phyloP scores from a whole-genome alignment of 2,113 vertebrate genomes.

The Rhagologus leucostigma region DNA sequence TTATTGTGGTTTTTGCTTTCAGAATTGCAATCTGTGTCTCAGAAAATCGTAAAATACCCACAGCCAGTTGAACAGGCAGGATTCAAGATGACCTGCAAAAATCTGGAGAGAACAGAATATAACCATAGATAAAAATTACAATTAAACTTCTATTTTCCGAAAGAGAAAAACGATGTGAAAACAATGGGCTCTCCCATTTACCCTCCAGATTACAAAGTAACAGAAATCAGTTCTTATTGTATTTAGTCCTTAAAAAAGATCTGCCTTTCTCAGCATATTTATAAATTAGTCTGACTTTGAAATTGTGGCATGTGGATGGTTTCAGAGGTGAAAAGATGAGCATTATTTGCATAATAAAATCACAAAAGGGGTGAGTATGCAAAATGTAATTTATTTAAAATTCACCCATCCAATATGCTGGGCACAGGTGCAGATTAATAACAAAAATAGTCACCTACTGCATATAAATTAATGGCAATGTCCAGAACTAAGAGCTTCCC shows the following conservation, averaged over 20 bases:
- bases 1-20: not conserved
- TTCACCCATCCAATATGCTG: constrained; percentile 35
- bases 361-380: constrained; percentile 55
- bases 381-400: constrained; percentile 68
- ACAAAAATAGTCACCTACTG: constrained; percentile 14
- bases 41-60: not conserved
- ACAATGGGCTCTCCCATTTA: not conserved
- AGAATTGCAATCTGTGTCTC: not conserved
- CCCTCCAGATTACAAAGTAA: not conserved
- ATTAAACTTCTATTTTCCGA: not conserved
- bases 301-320: constrained; percentile 5
- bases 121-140: not conserved
- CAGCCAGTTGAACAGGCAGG: not conserved
- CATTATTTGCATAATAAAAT: constrained; percentile 68
- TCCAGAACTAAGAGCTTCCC: not conserved
- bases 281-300: constrained; percentile 53
- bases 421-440: constrained; percentile 44
- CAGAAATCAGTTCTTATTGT: constrained; percentile 20
- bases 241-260: constrained; percentile 24
- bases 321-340: constrained; percentile 63
- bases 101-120: not conserved
- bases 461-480: constrained; percentile 29
- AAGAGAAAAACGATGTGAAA: not conserved
- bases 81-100: constrained; percentile 2
- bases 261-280: constrained; percentile 50